Conservation (phyloP, 2,797 vertebrate genomes). For the Anguilla marmorata region DNA sequence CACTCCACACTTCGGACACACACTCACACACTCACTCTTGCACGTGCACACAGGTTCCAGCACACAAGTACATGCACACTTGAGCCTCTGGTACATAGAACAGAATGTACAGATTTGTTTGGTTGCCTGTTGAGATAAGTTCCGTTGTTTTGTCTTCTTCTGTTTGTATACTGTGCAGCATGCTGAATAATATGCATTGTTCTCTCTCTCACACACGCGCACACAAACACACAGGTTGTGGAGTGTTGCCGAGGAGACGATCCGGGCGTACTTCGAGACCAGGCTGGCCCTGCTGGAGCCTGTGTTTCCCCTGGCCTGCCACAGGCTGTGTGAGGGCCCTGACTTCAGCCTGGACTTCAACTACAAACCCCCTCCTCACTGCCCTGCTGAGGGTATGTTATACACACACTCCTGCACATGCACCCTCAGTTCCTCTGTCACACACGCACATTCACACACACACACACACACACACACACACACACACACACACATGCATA, state of each 20-base stretch:
- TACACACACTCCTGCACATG: not conserved
- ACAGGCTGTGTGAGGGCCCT: conserved; percentile 95
- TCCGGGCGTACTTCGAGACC: conserved; percentile 88
- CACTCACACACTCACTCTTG: not conserved
- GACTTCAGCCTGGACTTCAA: conserved; percentile 90
- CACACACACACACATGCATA: not conserved
- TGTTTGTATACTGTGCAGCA: not conserved
- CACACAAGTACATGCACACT: not conserved
- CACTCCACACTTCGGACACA: not conserved
- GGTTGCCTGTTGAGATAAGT: not conserved
- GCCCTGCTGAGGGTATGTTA: conserved; percentile 79
- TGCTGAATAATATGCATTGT: not conserved
- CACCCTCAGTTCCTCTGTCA: not conserved
- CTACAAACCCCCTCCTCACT: conserved; percentile 82
- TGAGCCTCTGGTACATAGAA: not conserved
- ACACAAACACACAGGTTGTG: conserved; percentile 70
- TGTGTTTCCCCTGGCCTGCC: conserved; percentile 90
- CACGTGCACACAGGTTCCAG: not conserved
- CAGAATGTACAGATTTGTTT: not conserved
- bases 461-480: not conserved
- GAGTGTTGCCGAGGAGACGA: conserved; percentile 88
- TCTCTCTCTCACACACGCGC: not conserved
- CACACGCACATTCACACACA: not conserved
- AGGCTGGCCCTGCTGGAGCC: conserved; percentile 86
- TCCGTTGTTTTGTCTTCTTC: not conserved